Percentiles rank a stretch among this genome's conserved stretches.
Conservation (phyloP, 2,888 invertebrate genomes). For the Notocelia uddmanniana region DNA sequence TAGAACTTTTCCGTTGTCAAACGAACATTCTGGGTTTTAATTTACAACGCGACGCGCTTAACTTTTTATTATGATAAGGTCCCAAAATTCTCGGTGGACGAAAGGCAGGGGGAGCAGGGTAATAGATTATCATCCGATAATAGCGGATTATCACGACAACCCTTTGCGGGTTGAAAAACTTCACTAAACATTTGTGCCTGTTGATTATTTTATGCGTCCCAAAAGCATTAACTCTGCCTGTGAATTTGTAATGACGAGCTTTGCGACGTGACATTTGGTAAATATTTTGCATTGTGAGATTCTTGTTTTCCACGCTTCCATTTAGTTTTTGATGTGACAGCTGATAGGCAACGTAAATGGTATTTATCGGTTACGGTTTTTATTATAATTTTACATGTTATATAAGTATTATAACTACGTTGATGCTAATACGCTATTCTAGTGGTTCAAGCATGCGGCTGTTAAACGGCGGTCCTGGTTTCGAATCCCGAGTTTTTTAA, state of each 20-base stretch:
- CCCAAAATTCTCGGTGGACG: background rate
- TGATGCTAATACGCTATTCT: too few species aligned
- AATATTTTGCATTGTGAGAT: constrained; percentile 37
- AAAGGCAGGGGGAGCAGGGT: constrained; percentile 46
- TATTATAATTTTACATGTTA: too few species aligned
- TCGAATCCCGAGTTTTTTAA: too few species aligned
- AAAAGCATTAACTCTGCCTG: constrained; percentile 63
- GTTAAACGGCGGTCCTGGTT: too few species aligned
- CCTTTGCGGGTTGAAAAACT: constrained; percentile 81
- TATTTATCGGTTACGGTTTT: background rate
- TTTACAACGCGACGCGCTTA: background rate
- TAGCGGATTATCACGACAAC: constrained; percentile 81
- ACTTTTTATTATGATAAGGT: constrained; percentile 4
- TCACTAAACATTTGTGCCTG: constrained; percentile 73
- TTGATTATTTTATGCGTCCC: constrained; percentile 68
- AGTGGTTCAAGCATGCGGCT: too few species aligned
- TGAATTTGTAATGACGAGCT: constrained; percentile 58
- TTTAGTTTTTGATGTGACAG: background rate
- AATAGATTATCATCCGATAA: constrained; percentile 79
- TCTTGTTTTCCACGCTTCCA: constrained; percentile 11
- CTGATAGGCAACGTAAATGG: background rate
- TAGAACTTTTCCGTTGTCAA: constrained; percentile 12
- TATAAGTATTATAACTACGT: too few species aligned
- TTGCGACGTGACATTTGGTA: constrained; percentile 31
- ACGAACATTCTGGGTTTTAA: background rate